A percentile compares a stretch with the other conserved stretches of the same genome.
phyloP scores from a whole-genome alignment of 2,888 invertebrate species.

The Perithous albicinctus region DNA sequence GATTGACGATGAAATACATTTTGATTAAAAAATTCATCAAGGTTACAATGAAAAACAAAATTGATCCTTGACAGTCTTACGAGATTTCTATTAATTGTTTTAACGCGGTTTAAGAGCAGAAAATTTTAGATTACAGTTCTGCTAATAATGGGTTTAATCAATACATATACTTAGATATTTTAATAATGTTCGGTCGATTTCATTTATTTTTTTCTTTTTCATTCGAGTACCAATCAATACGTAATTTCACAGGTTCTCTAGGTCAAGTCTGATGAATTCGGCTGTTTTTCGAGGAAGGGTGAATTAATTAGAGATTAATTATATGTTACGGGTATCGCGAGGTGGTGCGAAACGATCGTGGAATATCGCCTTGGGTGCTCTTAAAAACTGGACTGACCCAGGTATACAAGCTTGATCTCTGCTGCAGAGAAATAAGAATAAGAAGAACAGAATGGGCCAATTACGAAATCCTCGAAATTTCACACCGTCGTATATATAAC shows the following conservation, averaged over 20 bases:
- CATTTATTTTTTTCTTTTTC: conserved; percentile 1
- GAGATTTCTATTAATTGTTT: neutral
- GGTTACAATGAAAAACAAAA: neutral
- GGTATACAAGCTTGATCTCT: conserved; percentile 42
- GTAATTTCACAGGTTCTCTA: conserved; percentile 46
- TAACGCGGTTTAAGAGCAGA: neutral
- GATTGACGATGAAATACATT: neutral
- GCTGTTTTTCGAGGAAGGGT: conserved; percentile 51
- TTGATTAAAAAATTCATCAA: neutral
- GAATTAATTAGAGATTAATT: conserved; percentile 67
- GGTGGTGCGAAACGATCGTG: conserved; percentile 64
- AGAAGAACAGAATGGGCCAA: conserved; percentile 76
- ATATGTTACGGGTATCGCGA: conserved; percentile 58
- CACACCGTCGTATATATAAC: conserved; percentile 73
- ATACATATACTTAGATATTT: conserved; percentile 1
- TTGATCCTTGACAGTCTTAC: neutral
- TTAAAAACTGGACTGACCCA: conserved; percentile 57
- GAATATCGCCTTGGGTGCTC: conserved; percentile 58
- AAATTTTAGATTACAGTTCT: neutral
- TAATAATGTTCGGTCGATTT: neutral
- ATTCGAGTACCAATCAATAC: conserved; percentile 43
- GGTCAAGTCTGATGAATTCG: conserved; percentile 41
- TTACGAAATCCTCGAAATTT: conserved; percentile 81
- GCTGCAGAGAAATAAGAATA: conserved; percentile 44
- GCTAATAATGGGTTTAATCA: neutral